Base-by-base conservation (phyloP, 2,797 vertebrate species). In the Nyctalus aviator region DNA sequence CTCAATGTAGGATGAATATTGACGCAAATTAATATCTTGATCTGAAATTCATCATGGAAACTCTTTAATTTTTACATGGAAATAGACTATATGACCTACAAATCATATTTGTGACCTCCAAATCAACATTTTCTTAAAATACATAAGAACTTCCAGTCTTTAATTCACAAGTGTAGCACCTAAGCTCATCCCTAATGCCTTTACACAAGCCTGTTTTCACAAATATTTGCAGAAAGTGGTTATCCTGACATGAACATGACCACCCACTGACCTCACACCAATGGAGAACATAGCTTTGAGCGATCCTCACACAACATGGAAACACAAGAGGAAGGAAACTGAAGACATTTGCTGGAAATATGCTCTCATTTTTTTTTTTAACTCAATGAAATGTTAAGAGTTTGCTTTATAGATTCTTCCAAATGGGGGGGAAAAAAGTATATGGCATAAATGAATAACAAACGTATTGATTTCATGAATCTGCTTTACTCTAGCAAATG, bases 111-210 rank as follows among this genome's bases (percentile, higher is more conserved):
- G 44, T 85, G 30, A 66, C 83, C 41, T 85, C 30, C 66, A 92
- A 93, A 81, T 82, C 46, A 90, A 87, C 30, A 55, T 85, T 88
- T 91, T 73, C 66, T 66, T 92, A 79, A 90, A 84, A 87, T 37
- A 93, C 8, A 14, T 23, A 59, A 48, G 62, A 82, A 66, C 20
- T 25, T 3, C 23, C 17, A 69, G 25, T 69, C 30, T 25, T 93
- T 84, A 84, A 72, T 85, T 88, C 9, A 85, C 32, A 95, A 93
- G 75, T 62, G 3, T 20, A 90, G 79, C 41, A 89, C 84, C 69
- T 88, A 81, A 89, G 27, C 6, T 89, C 48, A 59, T 59, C 2
- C n/a, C 69, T 32, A 6, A 76, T 27, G 2, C 55, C 35, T 41
- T 72, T 25, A 57, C 0, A 68, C 53, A 44, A 72, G 8, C 5